Conservation (phyloP, 2,113 vertebrate genomes). For the Mixornis gularis region DNA sequence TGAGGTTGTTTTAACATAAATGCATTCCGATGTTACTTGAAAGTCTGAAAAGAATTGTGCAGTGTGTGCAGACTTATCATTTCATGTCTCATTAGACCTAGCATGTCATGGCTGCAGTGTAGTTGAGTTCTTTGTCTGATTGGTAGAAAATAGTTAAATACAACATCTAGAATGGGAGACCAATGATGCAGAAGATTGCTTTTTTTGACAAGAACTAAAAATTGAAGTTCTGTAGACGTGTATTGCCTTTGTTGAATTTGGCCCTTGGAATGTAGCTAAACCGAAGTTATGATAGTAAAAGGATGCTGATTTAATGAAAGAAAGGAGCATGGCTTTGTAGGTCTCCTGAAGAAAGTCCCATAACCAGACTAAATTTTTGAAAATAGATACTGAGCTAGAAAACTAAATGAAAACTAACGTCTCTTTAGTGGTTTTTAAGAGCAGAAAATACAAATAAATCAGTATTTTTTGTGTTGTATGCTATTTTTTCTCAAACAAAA, state of each 20-base stretch:
- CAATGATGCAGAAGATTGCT: background rate
- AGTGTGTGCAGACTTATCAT: background rate
- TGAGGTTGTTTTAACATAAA: background rate
- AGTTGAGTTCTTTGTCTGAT: background rate
- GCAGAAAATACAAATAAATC: background rate
- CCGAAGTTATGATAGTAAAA: background rate
- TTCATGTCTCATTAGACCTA: background rate
- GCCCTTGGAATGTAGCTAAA: background rate
- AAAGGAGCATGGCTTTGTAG: background rate
- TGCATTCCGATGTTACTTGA: accelerated
- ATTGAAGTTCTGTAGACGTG: accelerated
- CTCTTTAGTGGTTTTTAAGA: background rate
- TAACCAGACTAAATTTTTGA: background rate
- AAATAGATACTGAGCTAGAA: background rate
- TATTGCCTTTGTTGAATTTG: background rate
- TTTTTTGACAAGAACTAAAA: background rate
- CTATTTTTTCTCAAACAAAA: background rate
- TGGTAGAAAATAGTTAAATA: background rate
- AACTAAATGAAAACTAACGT: background rate
- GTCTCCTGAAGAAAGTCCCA: background rate
- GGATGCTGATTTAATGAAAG: background rate
- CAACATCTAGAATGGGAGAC: background rate
- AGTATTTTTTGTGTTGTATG: background rate
- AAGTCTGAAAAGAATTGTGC: background rate
- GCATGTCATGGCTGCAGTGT: background rate